phyloP scores from a whole-genome alignment of 2,888 invertebrate genomes.

The Ophion slaviceki region DNA sequence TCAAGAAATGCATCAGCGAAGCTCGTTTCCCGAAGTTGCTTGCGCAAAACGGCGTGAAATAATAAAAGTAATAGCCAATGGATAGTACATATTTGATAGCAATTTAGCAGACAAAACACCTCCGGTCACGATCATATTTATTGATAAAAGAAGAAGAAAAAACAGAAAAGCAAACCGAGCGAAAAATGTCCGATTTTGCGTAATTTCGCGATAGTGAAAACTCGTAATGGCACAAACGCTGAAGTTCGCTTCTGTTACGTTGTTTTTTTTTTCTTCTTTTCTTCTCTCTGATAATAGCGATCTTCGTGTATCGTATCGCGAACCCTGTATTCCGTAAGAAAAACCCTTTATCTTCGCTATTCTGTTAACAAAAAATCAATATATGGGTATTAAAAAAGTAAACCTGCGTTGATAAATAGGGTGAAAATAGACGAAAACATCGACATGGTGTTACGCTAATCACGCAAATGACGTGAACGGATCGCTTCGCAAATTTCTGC shows the following conservation, averaged over 20 bases:
- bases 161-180: constrained; percentile 16
- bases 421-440: constrained; percentile 36
- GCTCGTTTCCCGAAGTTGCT: constrained; percentile 25
- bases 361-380: constrained; percentile 44
- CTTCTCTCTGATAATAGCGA: constrained; percentile 23
- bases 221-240: not conserved
- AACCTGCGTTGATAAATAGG: constrained; percentile 57
- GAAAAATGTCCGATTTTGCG: not conserved
- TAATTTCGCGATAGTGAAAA: constrained; percentile 17
- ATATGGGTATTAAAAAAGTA: constrained; percentile 42
- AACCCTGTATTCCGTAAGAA: constrained; percentile 61
- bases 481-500: not conserved
- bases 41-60: constrained; percentile 24
- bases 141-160: not conserved
- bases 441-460: constrained; percentile 13
- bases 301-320: constrained; percentile 36
- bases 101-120: constrained; percentile 1
- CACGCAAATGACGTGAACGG: constrained; percentile 2
- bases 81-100: constrained; percentile 21
- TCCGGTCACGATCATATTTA: constrained; percentile 1
- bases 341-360: constrained; percentile 50
- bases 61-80: constrained; percentile 42
- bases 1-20: constrained; percentile 43
- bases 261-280: constrained; percentile 1
- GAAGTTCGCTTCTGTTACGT: not conserved